Percentiles rank a stretch among this genome's conserved stretches.
These are phyloP conservation scores for Drosophila arawakana DNA, from an alignment of 1,140 invertebrate genomes.

Conservation along the genomic window DNA sequence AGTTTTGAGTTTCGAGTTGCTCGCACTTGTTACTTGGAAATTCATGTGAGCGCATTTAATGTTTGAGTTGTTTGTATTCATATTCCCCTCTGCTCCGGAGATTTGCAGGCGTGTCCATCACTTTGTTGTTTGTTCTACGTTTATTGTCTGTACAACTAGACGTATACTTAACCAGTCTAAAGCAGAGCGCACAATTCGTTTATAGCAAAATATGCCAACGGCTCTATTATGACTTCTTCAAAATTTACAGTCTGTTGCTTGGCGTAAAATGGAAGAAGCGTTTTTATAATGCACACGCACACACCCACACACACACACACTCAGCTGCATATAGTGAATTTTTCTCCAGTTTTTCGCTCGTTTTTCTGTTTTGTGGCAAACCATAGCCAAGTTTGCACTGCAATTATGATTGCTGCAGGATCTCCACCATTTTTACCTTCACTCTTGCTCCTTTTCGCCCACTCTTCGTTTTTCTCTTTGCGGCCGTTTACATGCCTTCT, in stretches of 20 bases:
- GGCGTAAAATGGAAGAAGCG: conserved; percentile 54
- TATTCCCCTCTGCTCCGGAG: background rate
- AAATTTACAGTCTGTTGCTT: conserved; percentile 80
- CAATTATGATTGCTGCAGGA: conserved; percentile 70
- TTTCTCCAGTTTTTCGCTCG: conserved; percentile 21
- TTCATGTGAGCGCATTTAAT: conserved; percentile 55
- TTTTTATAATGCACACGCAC: conserved; percentile 43
- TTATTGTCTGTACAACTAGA: conserved; percentile 63
- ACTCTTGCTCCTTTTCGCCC: background rate
- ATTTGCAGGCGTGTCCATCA: background rate
- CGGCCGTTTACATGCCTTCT: conserved; percentile 78
- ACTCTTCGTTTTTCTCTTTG: conserved; percentile 31
- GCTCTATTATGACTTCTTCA: conserved; percentile 81
- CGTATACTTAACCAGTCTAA: conserved; percentile 63
- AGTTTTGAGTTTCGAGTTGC: background rate
- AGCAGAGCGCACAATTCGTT: conserved; percentile 68
- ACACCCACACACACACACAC: conserved; percentile 1
- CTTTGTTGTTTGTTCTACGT: conserved; percentile 14
- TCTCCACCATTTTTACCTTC: background rate
- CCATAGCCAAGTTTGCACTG: conserved; percentile 72
- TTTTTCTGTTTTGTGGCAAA: conserved; percentile 59
- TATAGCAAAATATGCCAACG: conserved; percentile 81
- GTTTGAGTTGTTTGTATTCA: conserved; percentile 24
- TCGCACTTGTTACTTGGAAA: conserved; percentile 35
- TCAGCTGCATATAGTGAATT: background rate